Evolutionary conservation across 2,888 invertebrate species (phyloP).

Genomic region (Nemotelus pantherinus): DNA sequence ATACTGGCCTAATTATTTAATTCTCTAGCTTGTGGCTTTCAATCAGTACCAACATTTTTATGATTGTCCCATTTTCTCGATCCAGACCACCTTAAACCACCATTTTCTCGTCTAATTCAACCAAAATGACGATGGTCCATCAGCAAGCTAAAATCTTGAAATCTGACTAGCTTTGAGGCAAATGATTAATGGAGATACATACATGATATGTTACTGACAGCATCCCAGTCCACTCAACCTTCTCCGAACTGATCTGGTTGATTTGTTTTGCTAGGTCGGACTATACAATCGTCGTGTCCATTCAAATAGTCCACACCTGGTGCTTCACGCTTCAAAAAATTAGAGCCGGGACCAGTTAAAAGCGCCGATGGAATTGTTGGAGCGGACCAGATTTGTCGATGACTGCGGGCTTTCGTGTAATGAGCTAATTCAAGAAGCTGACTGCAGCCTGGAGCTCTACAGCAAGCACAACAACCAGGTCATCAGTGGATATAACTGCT

Average conservation of each 20-base stretch:
- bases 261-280: not conserved
- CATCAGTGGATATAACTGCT: not conserved
- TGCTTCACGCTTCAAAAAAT: too few species aligned
- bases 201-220: not conserved
- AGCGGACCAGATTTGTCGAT: not conserved
- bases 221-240: not conserved
- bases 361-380: too few species aligned
- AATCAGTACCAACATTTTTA: too few species aligned
- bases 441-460: not conserved
- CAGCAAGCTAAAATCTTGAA: too few species aligned
- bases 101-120: too few species aligned
- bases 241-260: not conserved
- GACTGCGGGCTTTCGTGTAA: not conserved
- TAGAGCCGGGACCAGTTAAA: too few species aligned
- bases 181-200: not conserved
- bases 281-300: not conserved
- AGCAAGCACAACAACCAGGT: not conserved
- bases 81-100: too few species aligned
- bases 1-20: too few species aligned
- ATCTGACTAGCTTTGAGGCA: not conserved
- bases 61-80: too few species aligned
- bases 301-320: not conserved
- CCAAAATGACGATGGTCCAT: too few species aligned
- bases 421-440: not conserved
- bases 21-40: too few species aligned